Evolutionary conservation across 2,888 invertebrate species (phyloP), one percentile per base, ranked within the genome.

Genomic region (Eurytoma californica): DNA sequence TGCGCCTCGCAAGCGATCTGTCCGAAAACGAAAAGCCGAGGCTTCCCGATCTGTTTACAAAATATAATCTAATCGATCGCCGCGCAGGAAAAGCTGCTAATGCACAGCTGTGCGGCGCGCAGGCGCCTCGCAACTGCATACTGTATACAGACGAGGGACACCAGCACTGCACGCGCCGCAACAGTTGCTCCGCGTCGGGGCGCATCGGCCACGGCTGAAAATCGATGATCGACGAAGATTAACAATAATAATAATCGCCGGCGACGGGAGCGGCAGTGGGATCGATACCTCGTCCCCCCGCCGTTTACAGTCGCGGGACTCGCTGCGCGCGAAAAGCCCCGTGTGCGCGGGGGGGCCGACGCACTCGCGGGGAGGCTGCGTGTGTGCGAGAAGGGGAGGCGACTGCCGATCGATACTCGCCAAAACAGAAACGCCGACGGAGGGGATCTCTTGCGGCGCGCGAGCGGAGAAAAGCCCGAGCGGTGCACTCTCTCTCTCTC

Each of bases 381-480:
- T 68, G 58, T 16, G 18, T 16, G 49, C 57, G 65, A 65, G 76
- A 76, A 68, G 73, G 61, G 70, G 68, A 66, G 61, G 70, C 53
- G 30, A n/a, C n/a, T n/a, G n/a, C 30, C 73, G 79, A 74, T 73
- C 67, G 72, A 77, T 77, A 77, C 66, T 72, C 58, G 72, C 66
- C 58, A 51, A 61, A 53, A 67, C 66, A 74, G 69, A 76, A 30
- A 57, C n/a, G 55, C 14, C 53, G 39, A 67, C 20, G 47, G 47
- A 20, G 75, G 24, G 14, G 60, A 20, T 7, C 57, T 58, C 18
- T n/a, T n/a, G n/a, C n/a, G n/a, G 20, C 4, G 12, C 3, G 3
- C 53, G 13, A 18, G 73, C 24, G 65, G 16, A 55, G n/a, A 63
- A 4, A 7, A n/a, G 1, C n/a, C 55, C n/a, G 39, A 13, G 30